Evolutionary conservation across 92 coral and sea anemone species (phyloP), one percentile per base, ranked within the genome.

Genomic region (Heteractis magnifica): DNA sequence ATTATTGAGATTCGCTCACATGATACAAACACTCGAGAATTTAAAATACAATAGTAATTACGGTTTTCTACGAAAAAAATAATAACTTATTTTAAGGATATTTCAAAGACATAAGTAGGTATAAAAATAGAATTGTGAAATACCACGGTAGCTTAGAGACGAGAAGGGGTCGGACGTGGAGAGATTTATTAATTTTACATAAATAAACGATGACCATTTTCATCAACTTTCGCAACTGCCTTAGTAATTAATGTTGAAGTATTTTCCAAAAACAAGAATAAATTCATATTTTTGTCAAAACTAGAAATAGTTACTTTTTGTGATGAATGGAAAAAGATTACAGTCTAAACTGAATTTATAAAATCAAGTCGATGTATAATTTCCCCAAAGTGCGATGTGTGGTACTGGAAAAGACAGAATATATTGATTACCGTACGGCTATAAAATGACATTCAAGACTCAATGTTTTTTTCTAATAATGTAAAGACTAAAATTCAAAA

Each of bases 161-260:
- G 26, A 62, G 5, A 23, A 5, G 7, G 70, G 20, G 70, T 5
- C 10, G 23, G 14, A 62, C 70, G 70, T 62, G 10, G 70, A 9
- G 10, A 55, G 59, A 13, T 13, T 8, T 6, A 23, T 18, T 10
- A 62, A 34, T 34, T 62, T 62, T 23, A n/a, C 19, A n/a, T 58
- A 5, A 58, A 58, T 58, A 58, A 8, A 62, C 6, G 26, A 18
- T n/a, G 23, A 6, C 70, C 70, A 62, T 62, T 62, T 18, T 18
- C 70, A 62, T 18, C 70, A 62, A 62, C 70, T 62, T 62, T 62
- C 70, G 70, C 70, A 62, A 62, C 70, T 62, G 70, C 18, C 70
- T 4, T 16, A 6, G 70, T 62, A 16, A 62, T 62, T 62, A 62
- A 62, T 62, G 23, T 9, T 12, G 70, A 2, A 18, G 70, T 3